A percentile compares a stretch with the other conserved stretches of the same genome.
These are phyloP conservation scores for Salvelinus alpinus DNA, from an alignment of 2,113 vertebrate species.

Conservation along the genomic window DNA sequence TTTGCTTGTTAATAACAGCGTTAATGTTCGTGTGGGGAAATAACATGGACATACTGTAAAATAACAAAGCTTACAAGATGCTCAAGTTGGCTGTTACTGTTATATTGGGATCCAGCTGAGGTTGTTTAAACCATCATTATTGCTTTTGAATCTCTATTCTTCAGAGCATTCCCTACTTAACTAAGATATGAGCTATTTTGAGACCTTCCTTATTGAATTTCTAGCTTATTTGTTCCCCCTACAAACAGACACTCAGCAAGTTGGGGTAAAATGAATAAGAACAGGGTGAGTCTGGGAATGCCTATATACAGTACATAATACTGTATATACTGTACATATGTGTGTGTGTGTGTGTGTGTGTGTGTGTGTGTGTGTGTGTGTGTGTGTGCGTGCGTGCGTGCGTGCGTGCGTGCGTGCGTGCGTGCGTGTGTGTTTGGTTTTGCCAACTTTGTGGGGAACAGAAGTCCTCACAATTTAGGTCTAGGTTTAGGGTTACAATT, in stretches of 20 bases:
- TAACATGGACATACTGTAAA: slow-evolving; percentile 4
- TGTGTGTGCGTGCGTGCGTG: too few species aligned
- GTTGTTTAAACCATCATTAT: slow-evolving; percentile 58
- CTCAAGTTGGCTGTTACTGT: background rate
- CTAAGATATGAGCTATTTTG: slow-evolving; percentile 14
- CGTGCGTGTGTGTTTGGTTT: too few species aligned
- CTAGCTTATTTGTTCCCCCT: background rate
- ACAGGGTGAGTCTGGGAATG: background rate
- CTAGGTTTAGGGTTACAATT: too few species aligned
- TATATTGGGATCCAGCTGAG: slow-evolving; percentile 60
- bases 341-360: too few species aligned
- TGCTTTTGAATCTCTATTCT: slow-evolving; percentile 36
- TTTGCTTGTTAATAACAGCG: slow-evolving; percentile 11
- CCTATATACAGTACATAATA: background rate
- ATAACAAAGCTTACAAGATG: background rate
- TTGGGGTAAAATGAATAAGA: background rate
- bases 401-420: too few species aligned
- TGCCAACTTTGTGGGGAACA: too few species aligned
- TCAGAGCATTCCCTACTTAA: slow-evolving; percentile 2
- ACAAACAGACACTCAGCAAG: slow-evolving; percentile 4
- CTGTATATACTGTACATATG: background rate
- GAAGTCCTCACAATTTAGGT: too few species aligned
- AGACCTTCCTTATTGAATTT: slow-evolving; percentile 30
- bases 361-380: too few species aligned
- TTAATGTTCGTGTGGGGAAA: slow-evolving; percentile 43